Conservation (phyloP, 2,888 invertebrate species). For the Tetrapedia diversipes region DNA sequence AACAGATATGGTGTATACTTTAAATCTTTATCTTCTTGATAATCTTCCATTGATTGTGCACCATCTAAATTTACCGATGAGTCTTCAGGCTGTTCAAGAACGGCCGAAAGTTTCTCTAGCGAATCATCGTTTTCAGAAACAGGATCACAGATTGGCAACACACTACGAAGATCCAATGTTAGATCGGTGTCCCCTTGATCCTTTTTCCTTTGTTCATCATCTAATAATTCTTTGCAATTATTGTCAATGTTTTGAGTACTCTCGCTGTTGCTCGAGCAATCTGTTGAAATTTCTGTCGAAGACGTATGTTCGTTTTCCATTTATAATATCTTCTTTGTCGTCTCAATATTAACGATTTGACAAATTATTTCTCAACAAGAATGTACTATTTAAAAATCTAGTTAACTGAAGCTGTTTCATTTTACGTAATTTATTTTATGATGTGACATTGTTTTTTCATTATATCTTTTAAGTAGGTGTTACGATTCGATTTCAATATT, state of each 20-base stretch:
- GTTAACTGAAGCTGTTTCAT: slow-evolving; percentile 34
- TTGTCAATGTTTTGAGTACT: slow-evolving; percentile 26
- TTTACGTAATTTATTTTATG: slow-evolving; percentile 4
- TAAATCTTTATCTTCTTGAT: slow-evolving; percentile 22
- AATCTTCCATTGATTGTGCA: background rate
- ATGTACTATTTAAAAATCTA: slow-evolving; percentile 12
- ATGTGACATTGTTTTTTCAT: slow-evolving; percentile 26
- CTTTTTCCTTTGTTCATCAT: slow-evolving; percentile 21
- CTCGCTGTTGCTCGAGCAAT: slow-evolving; percentile 26
- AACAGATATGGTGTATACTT: slow-evolving; percentile 17
- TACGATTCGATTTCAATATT: slow-evolving; percentile 5
- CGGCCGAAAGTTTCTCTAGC: slow-evolving; percentile 66
- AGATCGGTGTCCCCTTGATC: slow-evolving; percentile 34
- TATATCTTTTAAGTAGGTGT: background rate
- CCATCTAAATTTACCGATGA: slow-evolving; percentile 14
- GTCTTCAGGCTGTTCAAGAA: slow-evolving; percentile 68
- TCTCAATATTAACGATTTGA: background rate
- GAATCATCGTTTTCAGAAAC: slow-evolving; percentile 62
- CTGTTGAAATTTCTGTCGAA: slow-evolving; percentile 35
- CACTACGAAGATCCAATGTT: slow-evolving; percentile 59
- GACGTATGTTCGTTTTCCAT: slow-evolving; percentile 46
- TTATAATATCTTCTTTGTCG: background rate
- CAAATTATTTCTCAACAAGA: background rate
- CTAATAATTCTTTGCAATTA: slow-evolving; percentile 19
- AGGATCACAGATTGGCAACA: slow-evolving; percentile 41